Evolutionary conservation across 2,797 vertebrate genomes (phyloP).

Genomic region (Cottoperca gobio): DNA sequence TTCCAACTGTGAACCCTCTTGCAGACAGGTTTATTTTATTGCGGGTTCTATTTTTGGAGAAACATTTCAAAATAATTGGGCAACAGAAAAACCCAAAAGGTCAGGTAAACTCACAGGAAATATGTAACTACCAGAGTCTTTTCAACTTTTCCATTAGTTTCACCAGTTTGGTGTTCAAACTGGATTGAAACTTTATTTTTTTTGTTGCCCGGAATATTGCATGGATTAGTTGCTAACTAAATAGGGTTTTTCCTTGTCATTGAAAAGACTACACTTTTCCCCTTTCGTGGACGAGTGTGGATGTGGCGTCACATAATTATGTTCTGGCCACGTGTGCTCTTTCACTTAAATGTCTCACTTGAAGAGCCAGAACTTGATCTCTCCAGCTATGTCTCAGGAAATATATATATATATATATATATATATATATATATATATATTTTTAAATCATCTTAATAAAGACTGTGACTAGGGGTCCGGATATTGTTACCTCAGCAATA

Average conservation of each 20-base stretch:
- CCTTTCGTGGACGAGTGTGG: slow-evolving; percentile 10
- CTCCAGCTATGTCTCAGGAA: not conserved
- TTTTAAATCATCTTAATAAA: not conserved
- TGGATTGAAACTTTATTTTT: not conserved
- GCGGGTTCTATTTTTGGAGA: slow-evolving; percentile 34
- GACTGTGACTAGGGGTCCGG: not conserved
- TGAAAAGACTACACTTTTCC: slow-evolving; percentile 11
- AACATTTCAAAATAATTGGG: slow-evolving; percentile 62
- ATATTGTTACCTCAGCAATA: slow-evolving; percentile 6
- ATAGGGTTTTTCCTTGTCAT: not conserved
- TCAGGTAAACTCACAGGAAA: slow-evolving; percentile 53
- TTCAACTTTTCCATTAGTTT: slow-evolving; percentile 14
- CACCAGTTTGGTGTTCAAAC: not conserved
- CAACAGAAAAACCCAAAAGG: slow-evolving; percentile 42
- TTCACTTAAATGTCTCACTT: slow-evolving; percentile 1
- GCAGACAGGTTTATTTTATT: not conserved
- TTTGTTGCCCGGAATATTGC: not conserved
- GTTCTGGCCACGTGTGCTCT: slow-evolving; percentile 1
- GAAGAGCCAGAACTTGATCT: not conserved
- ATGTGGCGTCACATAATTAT: not conserved
- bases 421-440: no score
- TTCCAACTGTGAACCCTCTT: not conserved
- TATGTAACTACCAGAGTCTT: not conserved
- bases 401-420: no score
- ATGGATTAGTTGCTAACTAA: not conserved